Evolutionary conservation across 2,113 vertebrate genomes (phyloP).

Genomic region (Antennarius striatus): DNA sequence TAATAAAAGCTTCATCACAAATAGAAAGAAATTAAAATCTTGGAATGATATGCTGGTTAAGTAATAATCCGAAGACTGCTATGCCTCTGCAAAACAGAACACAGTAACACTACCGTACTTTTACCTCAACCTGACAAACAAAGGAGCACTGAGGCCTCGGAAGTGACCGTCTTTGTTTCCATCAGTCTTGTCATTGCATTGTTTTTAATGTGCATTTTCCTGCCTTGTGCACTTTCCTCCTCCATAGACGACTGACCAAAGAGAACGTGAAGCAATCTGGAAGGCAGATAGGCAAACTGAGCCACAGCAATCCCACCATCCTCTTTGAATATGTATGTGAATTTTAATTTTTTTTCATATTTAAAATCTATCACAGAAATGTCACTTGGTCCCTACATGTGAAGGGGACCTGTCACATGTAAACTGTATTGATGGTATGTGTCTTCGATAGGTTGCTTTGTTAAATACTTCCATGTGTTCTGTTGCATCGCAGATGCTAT

Average conservation of each 20-base stretch:
- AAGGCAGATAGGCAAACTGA: slow-evolving; percentile 98
- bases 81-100: neutral
- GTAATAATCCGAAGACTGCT: slow-evolving; percentile 15
- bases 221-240: neutral
- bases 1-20: too few relatives aligned
- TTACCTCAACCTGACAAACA: slow-evolving; percentile 14
- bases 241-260: slow-evolving; percentile 93
- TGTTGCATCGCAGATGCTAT: slow-evolving; percentile 86
- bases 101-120: neutral
- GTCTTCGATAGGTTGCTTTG: neutral
- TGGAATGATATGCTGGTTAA: neutral
- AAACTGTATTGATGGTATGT: too few relatives aligned
- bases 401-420: too few relatives aligned
- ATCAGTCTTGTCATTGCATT: slow-evolving; percentile 3
- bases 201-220: neutral
- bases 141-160: slow-evolving; percentile 13
- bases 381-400: too few relatives aligned
- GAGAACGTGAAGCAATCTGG: slow-evolving; percentile 99
- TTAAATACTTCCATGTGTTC: neutral
- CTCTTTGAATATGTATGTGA: slow-evolving; percentile 97
- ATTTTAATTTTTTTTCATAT: slow-evolving; percentile 16
- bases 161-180: slow-evolving; percentile 17
- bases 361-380: neutral
- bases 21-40: too few relatives aligned
- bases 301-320: slow-evolving; percentile 99